Conservation (phyloP, 2,888 invertebrate genomes). For the Platycnemis pennipes region DNA sequence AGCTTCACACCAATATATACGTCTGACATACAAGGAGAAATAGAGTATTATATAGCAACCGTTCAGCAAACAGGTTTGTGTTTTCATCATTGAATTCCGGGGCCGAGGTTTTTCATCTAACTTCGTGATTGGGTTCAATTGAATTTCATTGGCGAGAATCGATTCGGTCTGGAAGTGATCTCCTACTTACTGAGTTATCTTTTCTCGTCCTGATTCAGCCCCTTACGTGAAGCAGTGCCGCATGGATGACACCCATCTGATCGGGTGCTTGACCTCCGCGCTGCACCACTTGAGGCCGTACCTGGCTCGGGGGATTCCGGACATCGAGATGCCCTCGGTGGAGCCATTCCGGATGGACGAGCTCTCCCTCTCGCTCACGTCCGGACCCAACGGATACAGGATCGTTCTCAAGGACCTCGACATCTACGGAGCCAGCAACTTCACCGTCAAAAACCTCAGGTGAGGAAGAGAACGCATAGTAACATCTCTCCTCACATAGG, state of each 20-base stretch:
- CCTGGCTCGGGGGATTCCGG: conserved; percentile 80
- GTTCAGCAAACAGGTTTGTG: too few species aligned
- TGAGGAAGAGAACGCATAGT: conserved; percentile 71
- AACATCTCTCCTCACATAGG: too few species aligned
- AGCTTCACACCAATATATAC: too few species aligned
- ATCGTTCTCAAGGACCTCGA: conserved; percentile 79
- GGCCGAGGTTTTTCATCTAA: too few species aligned
- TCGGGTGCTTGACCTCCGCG: conserved; percentile 79
- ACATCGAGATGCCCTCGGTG: conserved; percentile 84
- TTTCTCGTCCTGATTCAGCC: conserved; percentile 80
- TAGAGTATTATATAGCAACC: too few species aligned
- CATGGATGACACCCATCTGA: conserved; percentile 83
- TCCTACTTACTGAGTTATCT: too few species aligned
- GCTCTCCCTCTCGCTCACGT: conserved; percentile 80
- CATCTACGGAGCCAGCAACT: conserved; percentile 80
- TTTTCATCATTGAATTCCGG: too few species aligned
- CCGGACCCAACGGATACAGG: conserved; percentile 80
- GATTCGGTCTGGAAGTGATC: too few species aligned
- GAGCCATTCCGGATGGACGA: conserved; percentile 82
- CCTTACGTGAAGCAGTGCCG: conserved; percentile 86
- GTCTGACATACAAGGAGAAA: too few species aligned
- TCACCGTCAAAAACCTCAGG: conserved; percentile 79
- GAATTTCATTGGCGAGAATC: too few species aligned
- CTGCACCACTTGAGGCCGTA: conserved; percentile 79
- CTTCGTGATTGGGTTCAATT: too few species aligned